Evolutionary conservation across 2,113 vertebrate species (phyloP), one percentile per base, ranked within the genome.

Genomic region (Vireo altiloquus): DNA sequence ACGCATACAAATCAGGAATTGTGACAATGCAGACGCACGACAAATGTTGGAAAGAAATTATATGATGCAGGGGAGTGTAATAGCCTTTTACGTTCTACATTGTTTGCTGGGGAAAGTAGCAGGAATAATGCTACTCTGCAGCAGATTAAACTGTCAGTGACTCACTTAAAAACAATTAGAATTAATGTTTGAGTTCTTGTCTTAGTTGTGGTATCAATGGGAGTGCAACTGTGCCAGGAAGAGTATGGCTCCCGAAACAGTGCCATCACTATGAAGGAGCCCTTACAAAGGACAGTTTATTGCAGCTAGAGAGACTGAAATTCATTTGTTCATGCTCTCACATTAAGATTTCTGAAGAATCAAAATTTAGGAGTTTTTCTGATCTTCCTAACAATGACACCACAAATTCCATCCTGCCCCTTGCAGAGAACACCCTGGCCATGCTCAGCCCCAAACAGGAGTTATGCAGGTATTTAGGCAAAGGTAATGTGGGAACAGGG

Each of bases 171-270:
- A 89, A 23, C 77, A 83, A 60, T 70, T 49, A 53, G 66, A 88
- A 88, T 54, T 94, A 44, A 87, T 40, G 27, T 44, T 19, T 68
- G 56, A 54, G 56, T 79, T 72, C 44, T 78, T 75, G n/a, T 64
- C 78, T 85, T 72, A 49, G 49, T 49, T 63, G 42, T 77, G 44
- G 47, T 42, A 64, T 85, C 81, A 87, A 60, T 47, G 74, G 65
- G 80, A 86, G 35, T 37, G 75, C 33, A 75, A 65, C 50, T 6
- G 87, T 97, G 71, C 65, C 92, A 94, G 93, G 84, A 95, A 59
- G 85, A 82, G 77, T 24, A 49, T 0, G 14, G 37, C 19, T 47
- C 44, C n/a, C 53, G 68, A 68, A 68, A 46, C 1, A 57, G 44
- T 22, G 54, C 31, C 72, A 76, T 27, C 28, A 18, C n/a, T 56